Evolutionary conservation across 2,797 vertebrate species (phyloP).

Genomic region (Threskiornis aethiopicus): DNA sequence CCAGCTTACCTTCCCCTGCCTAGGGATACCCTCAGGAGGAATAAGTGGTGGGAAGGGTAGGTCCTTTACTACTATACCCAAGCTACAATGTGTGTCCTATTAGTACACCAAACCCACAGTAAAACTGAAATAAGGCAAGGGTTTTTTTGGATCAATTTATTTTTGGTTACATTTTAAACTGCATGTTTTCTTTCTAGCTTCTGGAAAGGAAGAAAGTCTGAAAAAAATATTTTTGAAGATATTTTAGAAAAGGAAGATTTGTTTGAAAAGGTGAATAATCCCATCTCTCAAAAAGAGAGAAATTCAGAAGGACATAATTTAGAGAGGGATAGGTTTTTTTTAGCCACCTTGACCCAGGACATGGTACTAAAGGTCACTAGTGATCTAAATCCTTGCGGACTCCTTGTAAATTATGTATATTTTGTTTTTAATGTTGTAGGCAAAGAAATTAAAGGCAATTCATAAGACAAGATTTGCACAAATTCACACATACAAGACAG

Average conservation of each 20-base stretch:
- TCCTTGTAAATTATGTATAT: not conserved
- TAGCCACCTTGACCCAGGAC: not conserved
- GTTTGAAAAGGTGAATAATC: not conserved
- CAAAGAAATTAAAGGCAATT: not conserved
- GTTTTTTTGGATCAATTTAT: fast-evolving
- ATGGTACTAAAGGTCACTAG: fast-evolving
- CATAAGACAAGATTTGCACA: not conserved
- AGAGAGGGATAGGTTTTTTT: not conserved
- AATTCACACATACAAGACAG: not conserved
- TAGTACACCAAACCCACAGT: not conserved
- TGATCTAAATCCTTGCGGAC: not conserved
- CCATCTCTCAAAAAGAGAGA: not conserved
- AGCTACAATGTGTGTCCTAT: not conserved
- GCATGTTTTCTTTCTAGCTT: not conserved
- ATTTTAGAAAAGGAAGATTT: not conserved
- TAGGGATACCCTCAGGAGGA: not conserved
- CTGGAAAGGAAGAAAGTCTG: not conserved
- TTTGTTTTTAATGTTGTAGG: not conserved
- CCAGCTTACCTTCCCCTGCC: not conserved
- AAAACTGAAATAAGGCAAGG: not conserved
- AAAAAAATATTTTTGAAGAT: not conserved
- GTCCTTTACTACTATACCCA: not conserved
- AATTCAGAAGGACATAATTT: not conserved
- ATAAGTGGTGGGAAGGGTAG: not conserved
- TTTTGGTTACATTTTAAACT: not conserved